Evolutionary conservation across 2,113 vertebrate species (phyloP).

Genomic region (Montifringilla adamsi): DNA sequence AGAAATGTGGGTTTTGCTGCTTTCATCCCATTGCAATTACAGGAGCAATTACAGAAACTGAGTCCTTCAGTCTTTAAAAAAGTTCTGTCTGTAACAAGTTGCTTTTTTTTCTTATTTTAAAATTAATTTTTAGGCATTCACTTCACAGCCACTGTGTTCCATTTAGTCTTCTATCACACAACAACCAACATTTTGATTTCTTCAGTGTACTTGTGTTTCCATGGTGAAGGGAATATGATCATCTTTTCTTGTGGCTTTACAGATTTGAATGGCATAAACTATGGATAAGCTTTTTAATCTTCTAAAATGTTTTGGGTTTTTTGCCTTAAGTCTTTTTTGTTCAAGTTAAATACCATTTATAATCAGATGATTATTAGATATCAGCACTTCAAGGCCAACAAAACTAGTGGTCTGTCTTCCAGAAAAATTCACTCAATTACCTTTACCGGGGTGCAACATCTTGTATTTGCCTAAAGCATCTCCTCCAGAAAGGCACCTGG

Average conservation of each 20-base stretch:
- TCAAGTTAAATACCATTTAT: background rate
- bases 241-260: background rate
- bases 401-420: background rate
- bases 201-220: slow-evolving; percentile 38
- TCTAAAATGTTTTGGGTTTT: background rate
- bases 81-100: background rate
- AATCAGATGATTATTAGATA: background rate
- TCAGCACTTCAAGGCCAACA: background rate
- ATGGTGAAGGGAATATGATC: slow-evolving; percentile 9
- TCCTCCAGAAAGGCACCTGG: slow-evolving; percentile 17
- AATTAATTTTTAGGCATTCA: background rate
- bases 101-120: background rate
- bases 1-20: background rate
- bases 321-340: background rate
- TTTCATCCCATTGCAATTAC: background rate
- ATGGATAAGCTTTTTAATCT: background rate
- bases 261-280: background rate
- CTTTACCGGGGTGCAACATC: background rate
- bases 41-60: background rate
- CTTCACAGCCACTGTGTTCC: background rate
- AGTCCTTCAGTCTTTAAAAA: background rate
- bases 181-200: slow-evolving; percentile 7
- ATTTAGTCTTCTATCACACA: background rate
- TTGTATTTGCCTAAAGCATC: background rate
- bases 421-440: background rate